These are phyloP conservation scores for Pterocles orientalis DNA, from an alignment of 2,113 vertebrate species.

Conservation along the genomic window DNA sequence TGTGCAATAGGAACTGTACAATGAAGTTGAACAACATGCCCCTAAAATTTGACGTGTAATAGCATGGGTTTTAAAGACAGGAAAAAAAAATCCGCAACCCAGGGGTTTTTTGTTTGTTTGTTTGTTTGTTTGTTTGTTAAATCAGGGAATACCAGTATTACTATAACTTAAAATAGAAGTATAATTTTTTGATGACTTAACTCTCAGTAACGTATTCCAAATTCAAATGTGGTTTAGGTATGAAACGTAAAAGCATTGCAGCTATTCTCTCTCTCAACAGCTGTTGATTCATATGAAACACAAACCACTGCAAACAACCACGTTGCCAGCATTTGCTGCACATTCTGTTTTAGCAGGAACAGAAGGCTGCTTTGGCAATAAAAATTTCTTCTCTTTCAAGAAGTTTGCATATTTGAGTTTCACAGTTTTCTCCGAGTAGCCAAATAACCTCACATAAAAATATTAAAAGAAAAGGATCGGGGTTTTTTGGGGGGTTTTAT, in stretches of 20 bases:
- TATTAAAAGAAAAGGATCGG: neutral
- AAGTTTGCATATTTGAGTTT: neutral
- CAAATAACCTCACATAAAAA: neutral
- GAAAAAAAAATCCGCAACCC: too few relatives aligned
- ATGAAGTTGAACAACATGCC: neutral
- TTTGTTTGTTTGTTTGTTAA: neutral
- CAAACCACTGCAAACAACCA: neutral
- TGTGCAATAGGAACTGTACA: neutral
- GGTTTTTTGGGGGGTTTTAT: neutral
- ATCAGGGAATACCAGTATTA: neutral
- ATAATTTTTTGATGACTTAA: neutral
- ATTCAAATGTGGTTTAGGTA: neutral
- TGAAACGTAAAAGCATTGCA: neutral
- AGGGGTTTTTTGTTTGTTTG: too few relatives aligned
- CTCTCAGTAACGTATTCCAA: neutral
- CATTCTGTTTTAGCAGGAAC: neutral
- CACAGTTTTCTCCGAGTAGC: neutral
- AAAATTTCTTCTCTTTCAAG: neutral
- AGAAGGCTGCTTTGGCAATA: neutral
- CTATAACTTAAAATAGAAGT: neutral
- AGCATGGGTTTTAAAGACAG: neutral
- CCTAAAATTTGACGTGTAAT: neutral
- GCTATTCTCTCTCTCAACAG: neutral
- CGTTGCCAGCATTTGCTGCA: neutral
- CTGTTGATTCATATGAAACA: neutral